Percentiles rank a stretch among this genome's conserved stretches.
phyloP scores from a whole-genome alignment of 2,797 vertebrate species.

The Syngnathus acus region DNA sequence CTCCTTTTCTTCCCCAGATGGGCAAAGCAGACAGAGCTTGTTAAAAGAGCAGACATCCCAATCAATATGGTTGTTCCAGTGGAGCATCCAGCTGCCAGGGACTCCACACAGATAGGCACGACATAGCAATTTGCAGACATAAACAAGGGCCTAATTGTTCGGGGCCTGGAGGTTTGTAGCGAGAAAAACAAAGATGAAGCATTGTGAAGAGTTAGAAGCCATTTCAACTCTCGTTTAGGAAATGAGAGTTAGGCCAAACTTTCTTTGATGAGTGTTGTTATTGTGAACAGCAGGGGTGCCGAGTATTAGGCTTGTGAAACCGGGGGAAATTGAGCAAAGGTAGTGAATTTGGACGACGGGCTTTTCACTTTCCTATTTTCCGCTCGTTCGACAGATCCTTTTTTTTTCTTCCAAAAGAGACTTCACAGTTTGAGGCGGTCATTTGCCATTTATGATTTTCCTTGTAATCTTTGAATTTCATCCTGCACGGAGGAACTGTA shows the following conservation, averaged over 20 bases:
- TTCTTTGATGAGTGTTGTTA: constrained; percentile 57
- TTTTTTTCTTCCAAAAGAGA: not conserved
- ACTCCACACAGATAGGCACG: constrained; percentile 52
- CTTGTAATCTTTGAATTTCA: constrained; percentile 54
- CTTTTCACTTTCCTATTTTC: constrained; percentile 31
- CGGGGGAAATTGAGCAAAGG: constrained; percentile 30
- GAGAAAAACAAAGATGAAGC: constrained; percentile 56
- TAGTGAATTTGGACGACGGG: constrained; percentile 12
- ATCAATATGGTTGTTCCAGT: constrained; percentile 59
- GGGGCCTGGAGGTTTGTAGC: constrained; percentile 51
- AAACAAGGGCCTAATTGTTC: constrained; percentile 69
- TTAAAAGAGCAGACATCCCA: constrained; percentile 64
- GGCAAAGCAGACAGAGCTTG: constrained; percentile 59
- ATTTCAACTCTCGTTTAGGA: constrained; percentile 64
- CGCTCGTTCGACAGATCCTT: constrained; percentile 28
- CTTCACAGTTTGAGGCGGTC: constrained; percentile 56
- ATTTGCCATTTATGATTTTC: constrained; percentile 62
- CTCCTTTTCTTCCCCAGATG: constrained; percentile 26
- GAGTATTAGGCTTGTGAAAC: constrained; percentile 26
- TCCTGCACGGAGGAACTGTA: constrained; percentile 49
- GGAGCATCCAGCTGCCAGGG: constrained; percentile 58
- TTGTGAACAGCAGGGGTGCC: constrained; percentile 40
- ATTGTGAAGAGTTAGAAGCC: constrained; percentile 51
- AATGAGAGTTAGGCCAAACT: constrained; percentile 59
- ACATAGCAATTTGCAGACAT: constrained; percentile 61